A percentile compares a stretch with the other conserved stretches of the same genome.
These are phyloP conservation scores for Microcebus griseorufus DNA, from an alignment of 2,113 vertebrate species.

Conservation along the genomic window DNA sequence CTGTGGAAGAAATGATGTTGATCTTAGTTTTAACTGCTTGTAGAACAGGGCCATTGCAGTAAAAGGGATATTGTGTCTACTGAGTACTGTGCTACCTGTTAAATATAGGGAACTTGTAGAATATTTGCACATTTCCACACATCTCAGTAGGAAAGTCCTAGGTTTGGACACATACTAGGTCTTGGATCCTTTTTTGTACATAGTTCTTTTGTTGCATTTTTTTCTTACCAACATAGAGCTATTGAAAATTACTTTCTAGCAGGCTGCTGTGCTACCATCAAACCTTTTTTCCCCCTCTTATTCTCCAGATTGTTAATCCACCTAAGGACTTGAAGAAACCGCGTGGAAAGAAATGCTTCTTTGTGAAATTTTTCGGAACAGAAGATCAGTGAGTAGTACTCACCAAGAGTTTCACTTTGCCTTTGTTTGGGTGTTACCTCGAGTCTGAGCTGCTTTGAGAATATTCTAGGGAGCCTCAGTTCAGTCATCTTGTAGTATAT, in stretches of 20 bases:
- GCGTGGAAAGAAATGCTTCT: constrained; percentile 98
- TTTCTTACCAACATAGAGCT: neutral
- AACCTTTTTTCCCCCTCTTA: constrained; percentile 45
- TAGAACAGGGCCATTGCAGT: neutral
- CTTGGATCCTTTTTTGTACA: neutral
- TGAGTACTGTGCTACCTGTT: neutral
- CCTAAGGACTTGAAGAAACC: constrained; percentile 99
- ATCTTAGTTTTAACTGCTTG: constrained; percentile 26
- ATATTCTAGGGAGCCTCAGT: neutral
- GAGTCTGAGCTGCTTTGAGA: neutral
- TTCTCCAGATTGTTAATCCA: constrained; percentile 95
- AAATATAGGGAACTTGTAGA: neutral
- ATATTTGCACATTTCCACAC: neutral
- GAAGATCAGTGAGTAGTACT: constrained; percentile 96
- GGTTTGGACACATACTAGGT: neutral
- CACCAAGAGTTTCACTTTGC: neutral
- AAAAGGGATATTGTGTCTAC: neutral
- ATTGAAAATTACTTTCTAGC: neutral
- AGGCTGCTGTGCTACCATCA: neutral
- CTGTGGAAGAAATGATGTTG: neutral
- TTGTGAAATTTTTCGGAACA: constrained; percentile 99
- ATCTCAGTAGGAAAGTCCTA: neutral
- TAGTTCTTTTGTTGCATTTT: neutral
- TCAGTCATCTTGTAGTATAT: neutral
- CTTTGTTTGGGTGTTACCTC: neutral